These are phyloP conservation scores for Aricia artaxerxes DNA, from an alignment of 2,888 invertebrate species.

Conservation along the genomic window DNA sequence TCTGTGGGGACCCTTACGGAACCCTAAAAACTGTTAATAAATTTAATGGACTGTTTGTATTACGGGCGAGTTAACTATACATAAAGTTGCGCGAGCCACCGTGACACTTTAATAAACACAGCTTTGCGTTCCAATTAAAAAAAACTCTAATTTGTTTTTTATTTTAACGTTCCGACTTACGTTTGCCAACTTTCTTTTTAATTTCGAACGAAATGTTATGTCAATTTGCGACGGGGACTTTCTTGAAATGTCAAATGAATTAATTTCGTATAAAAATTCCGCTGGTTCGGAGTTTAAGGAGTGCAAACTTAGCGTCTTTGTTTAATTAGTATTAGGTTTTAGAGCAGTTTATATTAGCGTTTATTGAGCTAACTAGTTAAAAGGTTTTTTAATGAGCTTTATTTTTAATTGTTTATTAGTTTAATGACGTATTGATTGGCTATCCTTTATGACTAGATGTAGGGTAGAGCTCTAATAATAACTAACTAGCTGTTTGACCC, in stretches of 20 bases:
- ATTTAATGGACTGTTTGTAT: constrained; percentile 36
- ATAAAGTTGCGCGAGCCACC: constrained; percentile 36
- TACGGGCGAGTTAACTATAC: constrained; percentile 38
- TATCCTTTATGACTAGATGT: too few relatives aligned
- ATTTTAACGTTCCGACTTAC: constrained; percentile 12
- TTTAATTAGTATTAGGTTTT: constrained; percentile 7
- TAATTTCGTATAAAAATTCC: constrained; percentile 17
- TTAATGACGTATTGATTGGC: too few relatives aligned
- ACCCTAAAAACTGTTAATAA: constrained; percentile 5
- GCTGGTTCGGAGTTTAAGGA: neutral
- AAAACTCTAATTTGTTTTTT: constrained; percentile 27
- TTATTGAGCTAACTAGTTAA: neutral
- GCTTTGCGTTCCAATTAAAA: constrained; percentile 34
- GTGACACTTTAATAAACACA: constrained; percentile 40
- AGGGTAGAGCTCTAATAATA: too few relatives aligned
- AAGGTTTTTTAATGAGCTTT: too few relatives aligned
- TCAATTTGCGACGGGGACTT: constrained; percentile 21
- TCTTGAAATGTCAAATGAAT: constrained; percentile 25
- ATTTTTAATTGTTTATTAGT: too few relatives aligned
- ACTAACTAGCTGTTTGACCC: too few relatives aligned
- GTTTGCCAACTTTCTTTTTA: constrained; percentile 21
- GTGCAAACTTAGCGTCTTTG: constrained; percentile 15
- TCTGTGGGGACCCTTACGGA: neutral
- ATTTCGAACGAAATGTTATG: constrained; percentile 20
- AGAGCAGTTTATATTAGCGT: neutral